Conservation (phyloP, 2,888 invertebrate species). For the Drosophila prolongata region DNA sequence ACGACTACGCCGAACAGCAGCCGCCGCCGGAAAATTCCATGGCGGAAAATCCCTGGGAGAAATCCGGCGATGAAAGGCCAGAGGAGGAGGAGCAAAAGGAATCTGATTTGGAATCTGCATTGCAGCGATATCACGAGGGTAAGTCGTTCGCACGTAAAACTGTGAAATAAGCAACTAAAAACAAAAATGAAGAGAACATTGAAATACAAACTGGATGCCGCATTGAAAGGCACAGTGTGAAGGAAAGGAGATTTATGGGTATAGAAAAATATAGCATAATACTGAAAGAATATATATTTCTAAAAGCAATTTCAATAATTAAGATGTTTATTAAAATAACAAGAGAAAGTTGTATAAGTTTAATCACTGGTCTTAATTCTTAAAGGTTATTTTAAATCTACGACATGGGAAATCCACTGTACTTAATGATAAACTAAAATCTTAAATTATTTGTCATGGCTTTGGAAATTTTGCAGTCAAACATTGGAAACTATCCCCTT, state of each 20-base stretch:
- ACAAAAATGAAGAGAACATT: neutral
- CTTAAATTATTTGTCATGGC: too few species aligned
- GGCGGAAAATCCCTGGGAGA: constrained; percentile 1
- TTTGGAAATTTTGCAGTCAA: neutral
- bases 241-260: neutral
- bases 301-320: too few species aligned
- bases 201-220: neutral
- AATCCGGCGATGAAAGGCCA: neutral
- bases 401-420: too few species aligned
- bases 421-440: too few species aligned
- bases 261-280: neutral
- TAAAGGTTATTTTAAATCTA: too few species aligned
- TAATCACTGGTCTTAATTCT: too few species aligned
- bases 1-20: constrained; percentile 35
- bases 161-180: neutral
- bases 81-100: constrained; percentile 18
- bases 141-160: constrained; percentile 11
- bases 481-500: neutral
- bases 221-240: neutral
- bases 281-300: too few species aligned
- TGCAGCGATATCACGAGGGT: constrained; percentile 36
- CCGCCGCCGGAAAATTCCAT: constrained; percentile 16
- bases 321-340: neutral
- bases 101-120: constrained; percentile 31
- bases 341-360: neutral